These are phyloP conservation scores for Drosophila seclusa DNA, from an alignment of 2,888 invertebrate species.

Conservation along the genomic window DNA sequence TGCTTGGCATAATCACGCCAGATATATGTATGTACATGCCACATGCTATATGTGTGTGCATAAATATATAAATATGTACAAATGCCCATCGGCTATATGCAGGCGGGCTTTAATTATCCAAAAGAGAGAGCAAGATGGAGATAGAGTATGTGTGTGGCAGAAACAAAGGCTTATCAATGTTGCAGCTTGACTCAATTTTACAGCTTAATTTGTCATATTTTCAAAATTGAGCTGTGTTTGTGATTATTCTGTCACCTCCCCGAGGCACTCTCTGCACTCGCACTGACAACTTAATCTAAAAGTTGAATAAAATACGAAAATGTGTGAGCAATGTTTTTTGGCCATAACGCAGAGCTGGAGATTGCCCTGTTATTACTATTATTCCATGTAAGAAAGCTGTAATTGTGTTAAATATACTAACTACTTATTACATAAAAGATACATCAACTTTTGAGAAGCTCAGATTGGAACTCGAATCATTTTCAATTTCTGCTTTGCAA, in stretches of 20 bases:
- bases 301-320: constrained; percentile 33
- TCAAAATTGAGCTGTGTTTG: constrained; percentile 8
- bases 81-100: constrained; percentile 5
- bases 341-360: not conserved
- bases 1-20: constrained; percentile 45
- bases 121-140: constrained; percentile 2
- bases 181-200: constrained; percentile 32
- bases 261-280: constrained; percentile 19
- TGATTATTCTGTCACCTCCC: constrained; percentile 54
- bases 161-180: constrained; percentile 56
- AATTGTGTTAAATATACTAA: not conserved
- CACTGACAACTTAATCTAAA: constrained; percentile 30
- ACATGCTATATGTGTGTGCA: constrained; percentile 6
- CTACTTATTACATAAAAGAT: not conserved
- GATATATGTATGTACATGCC: not conserved
- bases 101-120: constrained; percentile 39
- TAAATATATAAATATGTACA: constrained; percentile 7
- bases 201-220: constrained; percentile 28
- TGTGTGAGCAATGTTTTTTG: not conserved
- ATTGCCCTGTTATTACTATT: too few species aligned
- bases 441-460: not conserved
- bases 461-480: not conserved
- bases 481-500: too few species aligned
- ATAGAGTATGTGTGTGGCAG: not conserved
- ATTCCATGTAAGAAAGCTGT: not conserved